Evolutionary conservation across 2,113 vertebrate species (phyloP), one percentile per base, ranked within the genome.

Genomic region (Eleginops maclovinus): DNA sequence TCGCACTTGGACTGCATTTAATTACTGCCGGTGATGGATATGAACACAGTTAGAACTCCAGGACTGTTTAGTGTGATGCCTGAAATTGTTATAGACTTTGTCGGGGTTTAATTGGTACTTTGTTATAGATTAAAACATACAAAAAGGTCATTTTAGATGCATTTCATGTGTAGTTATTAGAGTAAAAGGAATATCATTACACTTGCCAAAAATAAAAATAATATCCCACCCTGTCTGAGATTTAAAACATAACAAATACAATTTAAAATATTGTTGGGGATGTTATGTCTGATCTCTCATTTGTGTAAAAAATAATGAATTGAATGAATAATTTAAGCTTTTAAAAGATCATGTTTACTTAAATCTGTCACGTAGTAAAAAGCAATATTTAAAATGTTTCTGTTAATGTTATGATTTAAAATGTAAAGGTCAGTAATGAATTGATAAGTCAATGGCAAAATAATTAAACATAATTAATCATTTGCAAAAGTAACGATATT

Each of bases 1-100:
- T 82, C 19, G 3, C 65, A 64, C 79, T 54, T 6, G 16, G 9
- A 46, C 44, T 0, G 21, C 13, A 31, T 84, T 83, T 72, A 74
- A 64, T 85, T 56, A 77, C 55, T 6, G 53, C 64, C 59, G 56
- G 7, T 28, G 61, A 61, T 28, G 4, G 40, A 70, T 64, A 54
- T 69, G 47, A 80, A 63, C 1, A 46, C 59, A 51, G 14, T 56
- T 55, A n/a, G 3, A 8, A 28, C 16, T n/a, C 6, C 36, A 41
- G 36, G 44, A 44, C 66, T 53, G 31, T n/a, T 60, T 31, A 1
- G 51, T 55, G 51, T 6, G 11, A 43, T 4, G 13, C 4, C 19
- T 17, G 13, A 43, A n/a, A n/a, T n/a, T n/a, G n/a, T n/a, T n/a
- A 40, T 4, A 21, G 26, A 65, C 46, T 28, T n/a, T 28, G 7